Conservation (phyloP, 2,797 vertebrate genomes). For the Pitangus sulphuratus region DNA sequence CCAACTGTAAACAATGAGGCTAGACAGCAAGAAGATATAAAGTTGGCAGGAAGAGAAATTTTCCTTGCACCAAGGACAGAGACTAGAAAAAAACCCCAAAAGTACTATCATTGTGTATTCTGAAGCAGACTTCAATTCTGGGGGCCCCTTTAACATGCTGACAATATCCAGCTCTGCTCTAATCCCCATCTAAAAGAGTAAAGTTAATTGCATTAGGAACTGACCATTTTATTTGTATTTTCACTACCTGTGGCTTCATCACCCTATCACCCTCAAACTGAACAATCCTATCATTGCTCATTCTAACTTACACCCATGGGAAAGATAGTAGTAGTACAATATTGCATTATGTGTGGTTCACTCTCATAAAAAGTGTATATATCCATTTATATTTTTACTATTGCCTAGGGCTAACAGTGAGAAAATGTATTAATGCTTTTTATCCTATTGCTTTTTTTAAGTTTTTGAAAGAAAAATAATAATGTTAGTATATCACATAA, state of each 20-base stretch:
- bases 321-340: not conserved
- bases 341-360: not conserved
- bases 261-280: not conserved
- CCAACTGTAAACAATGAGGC: not conserved
- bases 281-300: not conserved
- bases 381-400: not conserved
- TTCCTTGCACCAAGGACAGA: not conserved
- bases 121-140: not conserved
- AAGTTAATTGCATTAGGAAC: not conserved
- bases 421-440: not conserved
- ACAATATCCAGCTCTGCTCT: not conserved
- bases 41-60: not conserved
- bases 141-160: not conserved
- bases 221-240: not conserved
- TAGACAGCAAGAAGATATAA: not conserved
- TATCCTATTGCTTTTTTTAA: not conserved
- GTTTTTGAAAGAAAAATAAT: not conserved
- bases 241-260: not conserved
- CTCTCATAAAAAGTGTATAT: not conserved
- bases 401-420: not conserved
- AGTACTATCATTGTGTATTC: not conserved
- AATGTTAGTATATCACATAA: not conserved
- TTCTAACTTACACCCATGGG: not conserved
- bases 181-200: not conserved
- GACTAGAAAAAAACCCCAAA: accelerated